Evolutionary conservation across 2,113 vertebrate species (phyloP).

Genomic region (Tenrec ecaudatus): DNA sequence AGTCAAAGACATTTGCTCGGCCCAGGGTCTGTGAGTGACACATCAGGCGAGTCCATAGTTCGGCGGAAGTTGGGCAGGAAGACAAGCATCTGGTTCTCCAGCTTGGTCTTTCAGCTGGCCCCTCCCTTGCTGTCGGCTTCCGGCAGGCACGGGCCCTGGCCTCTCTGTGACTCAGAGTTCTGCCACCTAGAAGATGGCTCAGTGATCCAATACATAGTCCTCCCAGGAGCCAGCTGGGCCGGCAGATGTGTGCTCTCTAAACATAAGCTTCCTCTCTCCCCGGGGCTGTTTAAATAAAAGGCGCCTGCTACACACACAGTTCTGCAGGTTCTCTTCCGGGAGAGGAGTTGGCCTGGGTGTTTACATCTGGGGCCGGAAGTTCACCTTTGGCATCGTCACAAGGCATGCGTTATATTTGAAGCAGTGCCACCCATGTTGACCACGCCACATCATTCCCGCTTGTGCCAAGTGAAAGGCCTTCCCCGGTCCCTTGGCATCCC

Average conservation of each 20-base stretch:
- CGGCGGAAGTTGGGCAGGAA: background rate
- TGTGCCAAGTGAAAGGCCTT: conserved; percentile 38
- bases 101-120: background rate
- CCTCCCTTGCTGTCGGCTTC: conserved; percentile 29
- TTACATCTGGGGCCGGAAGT: conserved; percentile 19
- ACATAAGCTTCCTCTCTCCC: background rate
- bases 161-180: conserved; percentile 2
- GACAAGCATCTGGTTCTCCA: background rate
- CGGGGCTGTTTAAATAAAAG: conserved; percentile 13
- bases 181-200: conserved; percentile 54
- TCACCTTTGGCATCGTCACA: conserved; percentile 53
- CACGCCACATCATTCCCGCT: conserved; percentile 29
- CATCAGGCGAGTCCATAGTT: background rate
- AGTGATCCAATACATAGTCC: background rate
- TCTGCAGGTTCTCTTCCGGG: conserved; percentile 40
- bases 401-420: conserved; percentile 48
- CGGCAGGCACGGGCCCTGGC: conserved; percentile 34
- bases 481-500: background rate
- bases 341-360: conserved; percentile 32
- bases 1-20: background rate
- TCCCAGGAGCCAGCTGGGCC: conserved; percentile 26
- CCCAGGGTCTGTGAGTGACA: background rate
- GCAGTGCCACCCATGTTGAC: conserved; percentile 14
- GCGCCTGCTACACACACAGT: conserved; percentile 18
- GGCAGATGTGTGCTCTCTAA: conserved; percentile 9